Base-by-base conservation (phyloP, 2,888 invertebrate species). In the Galerucella pusilla region DNA sequence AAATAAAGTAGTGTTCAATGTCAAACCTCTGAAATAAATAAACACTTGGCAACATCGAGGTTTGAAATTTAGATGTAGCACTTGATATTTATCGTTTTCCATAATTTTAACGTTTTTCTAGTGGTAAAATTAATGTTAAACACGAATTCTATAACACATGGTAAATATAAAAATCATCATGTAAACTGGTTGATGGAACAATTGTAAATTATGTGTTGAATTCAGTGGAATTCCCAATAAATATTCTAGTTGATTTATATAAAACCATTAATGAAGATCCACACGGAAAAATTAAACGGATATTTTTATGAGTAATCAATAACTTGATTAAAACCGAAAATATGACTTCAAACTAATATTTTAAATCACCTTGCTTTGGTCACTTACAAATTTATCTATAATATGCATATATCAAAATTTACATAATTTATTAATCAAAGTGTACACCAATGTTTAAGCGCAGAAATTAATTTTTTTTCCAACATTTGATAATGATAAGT, bases 251-350 rank as follows among this genome's bases (percentile, higher is more conserved):
- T 14, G 54, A n/a, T 54, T 54, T n/a, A 54, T 54, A 14, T 54
- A 16, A 54, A 54, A n/a, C 0, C n/a, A n/a, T 54, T 12, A 49
- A 49, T 14, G 49, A 14, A 49, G 49, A 14, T 12, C 49, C 4
- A 14, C 4, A 14, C 12, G 5, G 14, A 14, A 49, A 49, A 49
- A 49, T 49, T 14, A 49, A 12, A 49, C 49, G 14, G 6, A 49
- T 49, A 49, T 54, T 20, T 20, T 54, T 54, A n/a, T 54, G n/a
- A 54, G 54, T 54, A n/a, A 54, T 54, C 54, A 54, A 54, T 54
- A 54, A n/a, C 54, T 54, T 54, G 14, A 54, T 54, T 54, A n/a
- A n/a, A 54, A 54, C 6, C n/a, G 54, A 54, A 20, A n/a, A 54
- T 54, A 14, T n/a, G n/a, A 54, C 14, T 54, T n/a, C 54, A 49